These are phyloP conservation scores for Loxodonta africana DNA, from an alignment of 2,113 vertebrate species.

Conservation along the genomic window DNA sequence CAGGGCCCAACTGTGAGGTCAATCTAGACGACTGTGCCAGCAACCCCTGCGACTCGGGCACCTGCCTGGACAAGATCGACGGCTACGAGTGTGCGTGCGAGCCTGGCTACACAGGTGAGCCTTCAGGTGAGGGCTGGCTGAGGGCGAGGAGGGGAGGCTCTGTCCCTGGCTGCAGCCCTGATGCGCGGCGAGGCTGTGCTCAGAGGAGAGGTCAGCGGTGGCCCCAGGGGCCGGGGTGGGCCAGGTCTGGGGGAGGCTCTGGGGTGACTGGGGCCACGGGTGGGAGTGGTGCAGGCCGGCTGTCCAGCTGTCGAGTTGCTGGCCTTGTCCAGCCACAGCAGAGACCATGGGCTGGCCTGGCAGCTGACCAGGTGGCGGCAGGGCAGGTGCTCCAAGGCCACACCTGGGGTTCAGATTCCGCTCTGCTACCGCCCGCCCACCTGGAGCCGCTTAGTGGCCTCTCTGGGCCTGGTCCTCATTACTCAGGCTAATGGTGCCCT, in stretches of 20 bases:
- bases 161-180: no score
- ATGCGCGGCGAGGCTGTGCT: neutral
- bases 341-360: neutral
- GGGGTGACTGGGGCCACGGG: no score
- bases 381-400: no score
- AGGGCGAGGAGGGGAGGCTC: no score
- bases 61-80: slow-evolving; percentile 96
- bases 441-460: neutral
- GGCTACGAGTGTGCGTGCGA: slow-evolving; percentile 96
- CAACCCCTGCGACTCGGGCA: slow-evolving; percentile 94
- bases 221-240: neutral
- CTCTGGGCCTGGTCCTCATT: no score
- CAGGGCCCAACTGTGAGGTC: slow-evolving; percentile 96
- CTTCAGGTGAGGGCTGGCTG: no score
- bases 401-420: no score
- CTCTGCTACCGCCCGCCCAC: no score
- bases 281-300: neutral
- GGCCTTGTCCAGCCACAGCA: accelerated
- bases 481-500: no score
- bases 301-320: neutral
- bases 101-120: slow-evolving; percentile 94
- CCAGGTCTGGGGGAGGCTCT: neutral
- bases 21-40: slow-evolving; percentile 97
- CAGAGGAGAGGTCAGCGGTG: no score
- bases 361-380: no score